Base-by-base conservation (phyloP, 1,140 invertebrate species). In the Matsumurasca onukii region DNA sequence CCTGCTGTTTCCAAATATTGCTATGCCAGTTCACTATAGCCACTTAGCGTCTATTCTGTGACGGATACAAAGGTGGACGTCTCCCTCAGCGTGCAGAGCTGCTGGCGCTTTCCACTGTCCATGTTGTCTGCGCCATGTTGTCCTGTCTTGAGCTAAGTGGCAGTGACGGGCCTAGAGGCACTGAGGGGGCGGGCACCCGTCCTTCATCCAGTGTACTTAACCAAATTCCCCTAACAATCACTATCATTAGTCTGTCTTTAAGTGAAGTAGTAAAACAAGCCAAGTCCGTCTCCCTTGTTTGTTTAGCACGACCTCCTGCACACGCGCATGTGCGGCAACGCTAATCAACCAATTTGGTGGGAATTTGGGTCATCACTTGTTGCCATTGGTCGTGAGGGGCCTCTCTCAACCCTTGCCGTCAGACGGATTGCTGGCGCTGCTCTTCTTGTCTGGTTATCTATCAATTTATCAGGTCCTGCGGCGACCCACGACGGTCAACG, bases 221-320 rank as follows among this genome's bases (percentile, higher is more conserved):
- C 55, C 55, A 59, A 59, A 59, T 59, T 59, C 55, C 30, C 55
- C 49, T 29, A 3, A 12, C 25, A 59, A 59, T 59, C 55, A 59
- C 55, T 27, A 59, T 59, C 55, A 59, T 59, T 59, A 59, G 12
- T 27, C 55, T 24, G 55, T 59, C 55, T 59, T 29, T 59, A 59
- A 59, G 55, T 59, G 55, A 59, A 59, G 55, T 59, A 59, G 55
- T 59, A 59, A 59, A 59, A 59, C 55, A 59, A 27, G 25, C 55
- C 55, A 24, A 27, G 9, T 27, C 55, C 24, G 55, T 27, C 55
- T 59, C 55, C 30, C 55, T 59, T 59, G 55, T 59, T 59, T 59
- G 55, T 59, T 59, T 59, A 27, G 3, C 15, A 24, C 55, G 55
- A 59, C 55, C 55, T n/a, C n/a, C n/a, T 20, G 12, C 3, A 52